Conservation (phyloP, 2,113 vertebrate genomes). For the Microcebus jonahi region DNA sequence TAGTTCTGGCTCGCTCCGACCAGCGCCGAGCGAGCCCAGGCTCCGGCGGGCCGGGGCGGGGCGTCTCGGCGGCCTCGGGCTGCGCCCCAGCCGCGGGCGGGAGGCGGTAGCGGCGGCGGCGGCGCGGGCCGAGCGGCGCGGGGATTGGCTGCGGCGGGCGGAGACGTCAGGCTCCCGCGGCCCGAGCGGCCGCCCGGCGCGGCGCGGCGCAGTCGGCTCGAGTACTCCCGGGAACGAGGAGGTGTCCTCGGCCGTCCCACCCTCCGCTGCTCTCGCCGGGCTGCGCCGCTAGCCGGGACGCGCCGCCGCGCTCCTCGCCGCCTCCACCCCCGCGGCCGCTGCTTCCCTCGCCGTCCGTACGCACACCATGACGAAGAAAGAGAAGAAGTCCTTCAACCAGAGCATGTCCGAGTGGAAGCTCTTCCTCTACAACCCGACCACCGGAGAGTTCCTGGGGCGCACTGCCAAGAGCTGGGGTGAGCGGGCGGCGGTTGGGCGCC, state of each 20-base stretch:
- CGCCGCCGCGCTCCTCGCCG: slow-evolving; percentile 76
- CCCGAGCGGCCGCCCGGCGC: slow-evolving; percentile 49
- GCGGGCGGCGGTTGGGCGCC: slow-evolving; percentile 24
- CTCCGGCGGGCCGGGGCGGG: neutral
- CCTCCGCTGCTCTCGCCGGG: neutral
- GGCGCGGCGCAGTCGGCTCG: slow-evolving; percentile 65
- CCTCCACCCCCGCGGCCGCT: slow-evolving; percentile 44
- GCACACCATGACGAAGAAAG: slow-evolving; percentile 90
- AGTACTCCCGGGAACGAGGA: slow-evolving; percentile 22
- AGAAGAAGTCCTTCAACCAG: slow-evolving; percentile 89
- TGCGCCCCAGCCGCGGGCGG: neutral
- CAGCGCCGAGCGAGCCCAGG: fast-evolving
- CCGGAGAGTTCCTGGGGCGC: slow-evolving; percentile 92
- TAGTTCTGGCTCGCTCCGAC: neutral
- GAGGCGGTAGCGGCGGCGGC: slow-evolving; percentile 17
- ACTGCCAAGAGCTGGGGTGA: slow-evolving; percentile 96
- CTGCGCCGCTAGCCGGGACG: slow-evolving; percentile 43
- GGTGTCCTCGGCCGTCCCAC: neutral
- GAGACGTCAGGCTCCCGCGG: slow-evolving; percentile 76
- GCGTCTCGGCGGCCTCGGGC: neutral
- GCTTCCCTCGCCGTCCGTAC: slow-evolving; percentile 7
- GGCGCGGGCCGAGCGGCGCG: slow-evolving; percentile 34
- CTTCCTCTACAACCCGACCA: slow-evolving; percentile 93
- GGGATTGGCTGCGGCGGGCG: slow-evolving; percentile 70
- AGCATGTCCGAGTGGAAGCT: slow-evolving; percentile 91